Percentiles rank a stretch among this genome's conserved stretches.
Conservation (phyloP, 2,113 vertebrate species). For the Chionodraco myersi region DNA sequence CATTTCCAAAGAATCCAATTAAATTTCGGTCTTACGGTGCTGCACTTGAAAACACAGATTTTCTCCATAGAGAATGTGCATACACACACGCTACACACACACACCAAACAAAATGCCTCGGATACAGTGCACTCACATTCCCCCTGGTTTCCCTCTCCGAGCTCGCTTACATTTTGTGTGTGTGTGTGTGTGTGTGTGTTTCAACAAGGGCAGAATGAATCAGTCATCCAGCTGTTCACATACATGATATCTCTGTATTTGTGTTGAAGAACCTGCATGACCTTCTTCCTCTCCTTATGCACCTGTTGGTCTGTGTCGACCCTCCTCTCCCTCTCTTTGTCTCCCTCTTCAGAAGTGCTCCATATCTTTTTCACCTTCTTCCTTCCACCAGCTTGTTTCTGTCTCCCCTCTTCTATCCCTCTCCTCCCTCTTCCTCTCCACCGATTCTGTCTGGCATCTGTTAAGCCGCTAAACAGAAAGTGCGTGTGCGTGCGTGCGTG, state of each 20-base stretch:
- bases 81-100: slow-evolving; percentile 22
- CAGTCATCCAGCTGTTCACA: slow-evolving; percentile 55
- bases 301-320: slow-evolving; percentile 49
- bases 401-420: slow-evolving; percentile 59
- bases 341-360: slow-evolving; percentile 54
- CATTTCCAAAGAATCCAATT: slow-evolving; percentile 82
- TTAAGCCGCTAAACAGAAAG: slow-evolving; percentile 86
- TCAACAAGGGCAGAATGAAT: slow-evolving; percentile 40
- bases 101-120: slow-evolving; percentile 2
- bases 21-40: slow-evolving; percentile 76
- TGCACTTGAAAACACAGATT: slow-evolving; percentile 76
- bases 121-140: slow-evolving; percentile 20
- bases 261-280: slow-evolving; percentile 45
- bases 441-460: slow-evolving; percentile 85
- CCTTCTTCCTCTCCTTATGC: slow-evolving; percentile 30
- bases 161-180: slow-evolving; percentile 23
- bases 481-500: slow-evolving; percentile 57
- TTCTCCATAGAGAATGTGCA: slow-evolving; percentile 74
- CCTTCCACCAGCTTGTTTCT: slow-evolving; percentile 59
- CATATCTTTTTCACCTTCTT: slow-evolving; percentile 50
- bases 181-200: slow-evolving; percentile 17
- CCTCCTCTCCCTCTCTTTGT: slow-evolving; percentile 56
- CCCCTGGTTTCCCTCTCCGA: slow-evolving; percentile 29
- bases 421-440: slow-evolving; percentile 68
- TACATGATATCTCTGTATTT: slow-evolving; percentile 67